Evolutionary conservation across 2,888 invertebrate species (phyloP).

Genomic region (Meandrusa payeni): DNA sequence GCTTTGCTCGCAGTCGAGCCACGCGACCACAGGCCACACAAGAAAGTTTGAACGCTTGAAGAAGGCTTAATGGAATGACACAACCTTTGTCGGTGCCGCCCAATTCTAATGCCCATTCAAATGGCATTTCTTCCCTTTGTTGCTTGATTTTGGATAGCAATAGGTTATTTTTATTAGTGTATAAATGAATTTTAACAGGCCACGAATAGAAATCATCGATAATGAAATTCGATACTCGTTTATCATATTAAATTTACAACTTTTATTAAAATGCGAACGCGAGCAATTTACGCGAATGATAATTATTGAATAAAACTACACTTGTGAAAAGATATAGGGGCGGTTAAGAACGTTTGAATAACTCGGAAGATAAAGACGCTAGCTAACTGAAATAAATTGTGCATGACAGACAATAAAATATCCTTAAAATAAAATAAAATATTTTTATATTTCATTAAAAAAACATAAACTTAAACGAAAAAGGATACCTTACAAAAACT

Average conservation of each 20-base stretch:
- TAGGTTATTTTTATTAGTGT: conserved; percentile 77
- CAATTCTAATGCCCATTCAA: conserved; percentile 80
- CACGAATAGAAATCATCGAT: conserved; percentile 55
- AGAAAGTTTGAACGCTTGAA: conserved; percentile 68
- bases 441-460: too few species aligned
- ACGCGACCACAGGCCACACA: conserved; percentile 77
- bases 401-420: too few species aligned
- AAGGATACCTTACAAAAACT: too few species aligned
- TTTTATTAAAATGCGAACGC: too few species aligned
- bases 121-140: conserved; percentile 79
- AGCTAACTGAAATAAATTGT: too few species aligned
- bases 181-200: conserved; percentile 66
- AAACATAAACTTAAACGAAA: too few species aligned
- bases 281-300: too few species aligned
- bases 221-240: conserved; percentile 47
- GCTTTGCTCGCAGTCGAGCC: conserved; percentile 44
- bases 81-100: conserved; percentile 77
- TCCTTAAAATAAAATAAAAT: too few species aligned
- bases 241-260: conserved; percentile 35
- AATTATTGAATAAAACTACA: too few species aligned
- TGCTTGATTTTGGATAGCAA: conserved; percentile 78
- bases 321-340: too few species aligned
- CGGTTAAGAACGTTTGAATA: too few species aligned
- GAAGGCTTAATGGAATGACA: conserved; percentile 80
- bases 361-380: too few species aligned